Evolutionary conservation across 35 echinoderm and acorn worm genomes (phyloP).

Genomic region (Ophiothrix spiculata): DNA sequence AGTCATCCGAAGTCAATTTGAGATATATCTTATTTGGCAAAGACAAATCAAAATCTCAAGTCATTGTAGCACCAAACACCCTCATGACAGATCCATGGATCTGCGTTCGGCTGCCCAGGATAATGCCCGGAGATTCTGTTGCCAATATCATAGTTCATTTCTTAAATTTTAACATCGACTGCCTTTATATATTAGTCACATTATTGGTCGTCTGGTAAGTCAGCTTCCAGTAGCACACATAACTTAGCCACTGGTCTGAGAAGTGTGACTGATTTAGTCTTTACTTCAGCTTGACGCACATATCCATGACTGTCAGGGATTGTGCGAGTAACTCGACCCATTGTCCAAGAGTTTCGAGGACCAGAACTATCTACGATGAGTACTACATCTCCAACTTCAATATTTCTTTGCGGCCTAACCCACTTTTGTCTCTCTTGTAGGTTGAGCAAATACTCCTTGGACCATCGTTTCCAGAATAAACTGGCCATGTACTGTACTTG

Average conservation of each 20-base stretch:
- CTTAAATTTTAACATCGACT: too few relatives aligned
- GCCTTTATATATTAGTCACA: too few relatives aligned
- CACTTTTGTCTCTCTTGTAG: constrained; percentile 56
- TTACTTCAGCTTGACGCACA: constrained; percentile 25
- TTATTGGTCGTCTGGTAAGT: too few relatives aligned
- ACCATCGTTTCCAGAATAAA: constrained; percentile 71
- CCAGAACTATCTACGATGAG: constrained; percentile 15
- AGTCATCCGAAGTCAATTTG: too few relatives aligned
- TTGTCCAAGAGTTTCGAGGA: constrained; percentile 34
- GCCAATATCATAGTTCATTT: too few relatives aligned
- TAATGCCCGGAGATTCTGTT: too few relatives aligned
- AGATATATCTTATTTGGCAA: too few relatives aligned
- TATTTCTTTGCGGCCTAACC: constrained; percentile 18
- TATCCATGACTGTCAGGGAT: constrained; percentile 30
- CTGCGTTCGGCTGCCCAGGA: too few relatives aligned
- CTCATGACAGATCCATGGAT: too few relatives aligned
- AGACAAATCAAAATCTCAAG: too few relatives aligned
- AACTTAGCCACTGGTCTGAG: constrained; percentile 16
- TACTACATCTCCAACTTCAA: constrained; percentile 31
- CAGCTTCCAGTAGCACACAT: background rate
- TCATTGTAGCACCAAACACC: too few relatives aligned
- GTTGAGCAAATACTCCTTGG: constrained; percentile 44
- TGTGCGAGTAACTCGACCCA: constrained; percentile 25
- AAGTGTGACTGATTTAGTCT: constrained; percentile 1
- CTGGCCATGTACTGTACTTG: constrained; percentile 63